A percentile compares a stretch with the other conserved stretches of the same genome.
Evolutionary conservation across 2,888 invertebrate genomes (phyloP).

Genomic region (Piscicola geometra): DNA sequence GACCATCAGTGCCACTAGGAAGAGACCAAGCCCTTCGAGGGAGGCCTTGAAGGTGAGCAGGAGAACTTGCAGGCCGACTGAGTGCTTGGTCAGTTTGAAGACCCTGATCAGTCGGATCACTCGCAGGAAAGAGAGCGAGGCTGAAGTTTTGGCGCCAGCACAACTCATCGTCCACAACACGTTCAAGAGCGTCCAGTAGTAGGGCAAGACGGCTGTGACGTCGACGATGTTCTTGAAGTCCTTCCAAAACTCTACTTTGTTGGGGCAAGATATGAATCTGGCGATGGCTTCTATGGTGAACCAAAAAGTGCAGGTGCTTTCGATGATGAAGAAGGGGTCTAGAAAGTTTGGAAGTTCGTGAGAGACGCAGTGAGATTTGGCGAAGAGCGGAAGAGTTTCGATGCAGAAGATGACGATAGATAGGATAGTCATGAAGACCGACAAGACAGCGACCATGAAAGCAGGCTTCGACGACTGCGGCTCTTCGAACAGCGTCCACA

Average conservation of each 20-base stretch:
- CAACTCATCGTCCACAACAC: slow-evolving; percentile 51
- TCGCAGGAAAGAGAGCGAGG: slow-evolving; percentile 58
- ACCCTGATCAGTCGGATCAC: slow-evolving; percentile 57
- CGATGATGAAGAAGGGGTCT: slow-evolving; percentile 58
- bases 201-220: slow-evolving; percentile 58
- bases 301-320: slow-evolving; percentile 58
- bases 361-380: slow-evolving; percentile 48
- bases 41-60: slow-evolving; percentile 59
- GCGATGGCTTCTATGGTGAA: slow-evolving; percentile 58
- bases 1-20: slow-evolving; percentile 58
- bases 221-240: slow-evolving; percentile 59
- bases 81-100: slow-evolving; percentile 59
- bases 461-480: slow-evolving; percentile 54
- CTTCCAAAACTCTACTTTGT: slow-evolving; percentile 56
- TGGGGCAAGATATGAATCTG: slow-evolving; percentile 57
- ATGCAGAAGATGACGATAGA: slow-evolving; percentile 55
- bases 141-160: slow-evolving; percentile 55
- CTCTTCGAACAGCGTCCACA: slow-evolving; percentile 56
- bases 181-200: slow-evolving; percentile 58
- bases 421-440: slow-evolving; percentile 52
- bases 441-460: slow-evolving; percentile 52
- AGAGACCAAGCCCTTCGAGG: slow-evolving; percentile 57
- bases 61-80: slow-evolving; percentile 59
- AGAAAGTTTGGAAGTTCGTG: slow-evolving; percentile 49
- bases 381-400: slow-evolving; percentile 52